Conservation (phyloP, 2,888 invertebrate species). For the Molanna angustata region DNA sequence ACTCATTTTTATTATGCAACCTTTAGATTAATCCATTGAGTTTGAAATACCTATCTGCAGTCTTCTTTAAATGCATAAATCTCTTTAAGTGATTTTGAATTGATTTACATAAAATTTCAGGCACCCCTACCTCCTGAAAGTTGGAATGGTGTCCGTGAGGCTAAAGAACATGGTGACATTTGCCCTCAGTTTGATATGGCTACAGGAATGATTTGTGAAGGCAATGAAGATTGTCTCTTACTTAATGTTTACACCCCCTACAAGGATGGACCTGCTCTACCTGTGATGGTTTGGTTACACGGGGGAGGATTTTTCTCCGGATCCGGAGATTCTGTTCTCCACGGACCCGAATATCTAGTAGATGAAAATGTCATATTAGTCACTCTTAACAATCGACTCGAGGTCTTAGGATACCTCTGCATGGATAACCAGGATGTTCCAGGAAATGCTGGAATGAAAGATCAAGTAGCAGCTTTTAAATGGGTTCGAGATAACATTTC, state of each 20-base stretch:
- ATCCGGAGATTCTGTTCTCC: conserved; percentile 41
- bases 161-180: conserved; percentile 41
- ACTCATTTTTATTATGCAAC: no score
- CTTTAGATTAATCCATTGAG: no score
- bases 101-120: no score
- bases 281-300: conserved; percentile 43
- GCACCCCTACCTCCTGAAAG: conserved; percentile 41
- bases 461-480: conserved; percentile 46
- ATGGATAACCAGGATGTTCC: conserved; percentile 46
- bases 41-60: no score
- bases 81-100: no score
- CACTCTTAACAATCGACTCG: conserved; percentile 47
- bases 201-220: conserved; percentile 35
- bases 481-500: conserved; percentile 47
- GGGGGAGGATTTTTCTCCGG: conserved; percentile 43
- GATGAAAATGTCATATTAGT: conserved; percentile 44
- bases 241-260: conserved; percentile 46
- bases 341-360: conserved; percentile 46
- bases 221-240: conserved; percentile 45
- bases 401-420: conserved; percentile 44
- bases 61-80: no score
- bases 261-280: conserved; percentile 29
- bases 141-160: conserved; percentile 44
- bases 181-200: conserved; percentile 43
- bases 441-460: conserved; percentile 51